Evolutionary conservation across 23 tunicate genomes (phyloP).

Genomic region (Aplidium turbinatum): DNA sequence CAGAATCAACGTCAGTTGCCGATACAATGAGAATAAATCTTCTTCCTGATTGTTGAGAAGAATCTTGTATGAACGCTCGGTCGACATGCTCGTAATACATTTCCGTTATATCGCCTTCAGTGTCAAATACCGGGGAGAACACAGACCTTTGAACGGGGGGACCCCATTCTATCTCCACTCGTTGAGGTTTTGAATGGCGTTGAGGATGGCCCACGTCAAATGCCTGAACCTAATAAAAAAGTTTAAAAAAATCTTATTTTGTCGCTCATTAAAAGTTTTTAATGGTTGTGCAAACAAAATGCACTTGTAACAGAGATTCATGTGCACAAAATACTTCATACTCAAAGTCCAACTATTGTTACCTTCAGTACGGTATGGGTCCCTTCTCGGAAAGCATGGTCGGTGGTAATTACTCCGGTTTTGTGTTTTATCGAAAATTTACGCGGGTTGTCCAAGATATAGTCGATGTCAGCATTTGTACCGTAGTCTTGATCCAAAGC

Average conservation of each 20-base stretch:
- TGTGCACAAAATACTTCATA: too few species aligned
- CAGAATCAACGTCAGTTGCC: slow-evolving; percentile 36
- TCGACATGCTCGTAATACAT: slow-evolving; percentile 38
- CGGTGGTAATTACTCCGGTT: slow-evolving; percentile 51
- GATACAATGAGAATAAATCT: slow-evolving; percentile 4
- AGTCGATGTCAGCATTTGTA: slow-evolving; percentile 24
- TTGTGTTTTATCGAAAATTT: slow-evolving; percentile 38
- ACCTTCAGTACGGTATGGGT: slow-evolving; percentile 37
- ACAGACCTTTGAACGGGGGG: background rate
- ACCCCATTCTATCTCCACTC: slow-evolving; percentile 33
- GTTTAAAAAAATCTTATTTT: background rate
- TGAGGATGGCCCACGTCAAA: slow-evolving; percentile 27
- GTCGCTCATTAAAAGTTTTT: background rate
- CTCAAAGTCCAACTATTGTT: background rate
- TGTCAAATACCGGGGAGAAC: slow-evolving; percentile 23
- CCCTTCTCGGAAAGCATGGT: slow-evolving; percentile 26
- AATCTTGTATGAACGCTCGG: background rate
- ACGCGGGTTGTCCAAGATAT: slow-evolving; percentile 8
- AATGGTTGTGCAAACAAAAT: too few species aligned
- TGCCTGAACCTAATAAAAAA: slow-evolving; percentile 32
- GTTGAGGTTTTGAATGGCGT: slow-evolving; percentile 8
- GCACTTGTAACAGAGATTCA: too few species aligned
- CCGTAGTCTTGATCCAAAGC: slow-evolving; percentile 55
- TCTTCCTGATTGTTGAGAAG: background rate
- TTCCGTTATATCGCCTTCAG: background rate